Conservation (phyloP, 92 coral and sea anemone species). For the Pocillopora meandrina region DNA sequence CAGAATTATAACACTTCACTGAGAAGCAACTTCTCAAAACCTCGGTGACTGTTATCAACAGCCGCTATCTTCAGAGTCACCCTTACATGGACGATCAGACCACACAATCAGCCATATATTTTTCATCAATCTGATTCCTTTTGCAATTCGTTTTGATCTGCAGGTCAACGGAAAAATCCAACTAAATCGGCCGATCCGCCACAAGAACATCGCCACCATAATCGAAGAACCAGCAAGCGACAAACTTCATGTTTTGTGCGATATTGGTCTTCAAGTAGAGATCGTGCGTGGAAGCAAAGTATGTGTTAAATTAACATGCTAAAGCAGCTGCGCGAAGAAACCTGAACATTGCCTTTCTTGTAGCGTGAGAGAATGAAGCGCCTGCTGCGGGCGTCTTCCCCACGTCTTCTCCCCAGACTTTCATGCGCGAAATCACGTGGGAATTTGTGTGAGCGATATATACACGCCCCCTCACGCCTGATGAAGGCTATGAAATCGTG, state of each 20-base stretch:
- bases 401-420: too few relatives aligned
- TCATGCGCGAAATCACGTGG: too few relatives aligned
- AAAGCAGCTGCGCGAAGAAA: not conserved
- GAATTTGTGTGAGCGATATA: too few relatives aligned
- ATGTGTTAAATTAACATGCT: not conserved
- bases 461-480: too few relatives aligned
- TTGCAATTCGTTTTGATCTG: not conserved
- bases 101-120: not conserved
- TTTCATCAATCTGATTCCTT: not conserved
- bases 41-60: too few relatives aligned
- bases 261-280: slow-evolving; percentile 14
- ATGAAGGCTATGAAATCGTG: too few relatives aligned
- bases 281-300: slow-evolving; percentile 38
- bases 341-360: not conserved
- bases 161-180: slow-evolving; percentile 25
- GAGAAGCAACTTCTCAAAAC: too few relatives aligned
- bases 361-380: too few relatives aligned
- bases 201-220: slow-evolving; percentile 19
- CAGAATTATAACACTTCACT: too few relatives aligned
- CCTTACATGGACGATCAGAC: not conserved
- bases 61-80: too few relatives aligned
- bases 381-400: too few relatives aligned
- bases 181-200: not conserved
- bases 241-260: slow-evolving; percentile 30
- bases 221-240: not conserved